Conservation (phyloP, 2,888 invertebrate genomes). For the Mythimna albipuncta region DNA sequence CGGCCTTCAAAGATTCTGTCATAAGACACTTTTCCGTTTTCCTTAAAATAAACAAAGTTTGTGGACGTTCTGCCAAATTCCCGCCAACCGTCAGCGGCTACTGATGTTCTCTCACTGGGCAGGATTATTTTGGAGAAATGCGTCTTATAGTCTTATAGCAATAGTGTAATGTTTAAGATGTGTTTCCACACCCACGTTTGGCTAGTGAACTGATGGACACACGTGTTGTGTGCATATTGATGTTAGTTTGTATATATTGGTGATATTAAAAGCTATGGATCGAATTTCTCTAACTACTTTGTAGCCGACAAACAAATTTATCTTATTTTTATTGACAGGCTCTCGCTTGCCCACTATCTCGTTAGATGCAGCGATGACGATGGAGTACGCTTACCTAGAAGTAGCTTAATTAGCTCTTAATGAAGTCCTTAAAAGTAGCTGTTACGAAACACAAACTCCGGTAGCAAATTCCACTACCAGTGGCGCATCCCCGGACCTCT, state of each 20-base stretch:
- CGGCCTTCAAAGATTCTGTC: slow-evolving; percentile 41
- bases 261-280: slow-evolving; percentile 24
- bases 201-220: slow-evolving; percentile 31
- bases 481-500: no score
- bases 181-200: slow-evolving; percentile 55
- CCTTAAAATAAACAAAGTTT: slow-evolving; percentile 61
- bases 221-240: slow-evolving; percentile 34
- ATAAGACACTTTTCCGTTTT: slow-evolving; percentile 39
- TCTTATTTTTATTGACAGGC: no score
- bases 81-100: slow-evolving; percentile 61
- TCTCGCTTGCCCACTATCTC: no score
- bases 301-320: not conserved
- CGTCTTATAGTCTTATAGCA: slow-evolving; percentile 29
- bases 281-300: slow-evolving; percentile 1
- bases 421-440: no score
- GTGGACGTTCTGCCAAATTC: slow-evolving; percentile 53
- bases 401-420: no score
- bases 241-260: slow-evolving; percentile 1
- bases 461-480: no score
- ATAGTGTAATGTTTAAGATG: slow-evolving; percentile 28
- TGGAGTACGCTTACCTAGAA: no score
- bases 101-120: slow-evolving; percentile 58
- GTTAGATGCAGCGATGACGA: no score
- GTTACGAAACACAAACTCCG: no score
- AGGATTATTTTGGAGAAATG: slow-evolving; percentile 71